Evolutionary conservation across 2,113 vertebrate genomes (phyloP), one percentile per base, ranked within the genome.

Genomic region (Plotosus lineatus): DNA sequence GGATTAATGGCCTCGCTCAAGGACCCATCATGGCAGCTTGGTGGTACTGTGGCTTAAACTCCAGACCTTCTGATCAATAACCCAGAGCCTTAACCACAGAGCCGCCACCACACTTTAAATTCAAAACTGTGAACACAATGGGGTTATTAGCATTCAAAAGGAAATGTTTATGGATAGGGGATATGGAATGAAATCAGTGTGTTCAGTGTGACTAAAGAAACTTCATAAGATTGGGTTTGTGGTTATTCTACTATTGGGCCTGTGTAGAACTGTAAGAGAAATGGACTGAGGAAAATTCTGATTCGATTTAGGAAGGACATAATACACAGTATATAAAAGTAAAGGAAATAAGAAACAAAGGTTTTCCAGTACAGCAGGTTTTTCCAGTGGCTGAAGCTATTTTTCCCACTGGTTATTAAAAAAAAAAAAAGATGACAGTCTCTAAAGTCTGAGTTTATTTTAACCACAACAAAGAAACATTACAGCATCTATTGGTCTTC

Each of bases 401-500:
- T 79, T 10, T 38, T 63, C 63, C 31, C 44, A 4, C 15, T 44
- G 21, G 33, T 17, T 19, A 51, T 81, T 81, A 65, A 61, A 51
- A 2, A 19, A 21, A 11, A 65, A 75, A 51, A 71, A 75, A 50
- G 14, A 60, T 42, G n/a, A 60, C 42, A 48, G 31, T 60, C 56
- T 77, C 53, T 36, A 42, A 40, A 72, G 23, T 65, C 40, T 69
- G 48, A 50, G 51, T 80, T 51, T 44, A 46, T 42, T 73, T 79
- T 65, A 56, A 72, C 66, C 75, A 50, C 68, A 80, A 42, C 53
- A 79, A 79, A 73, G 42, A 11, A 15, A 17, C 26, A 36, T 56
- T 38, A 42, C 26, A 68, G 44, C 53, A 71, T 74, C 56, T 75
- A 50, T n/a, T 79, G 50, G 83, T 58, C 48, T 78, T 31, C 23